Base-by-base conservation (phyloP, 1,140 invertebrate genomes). In the Lethocerus indicus region DNA sequence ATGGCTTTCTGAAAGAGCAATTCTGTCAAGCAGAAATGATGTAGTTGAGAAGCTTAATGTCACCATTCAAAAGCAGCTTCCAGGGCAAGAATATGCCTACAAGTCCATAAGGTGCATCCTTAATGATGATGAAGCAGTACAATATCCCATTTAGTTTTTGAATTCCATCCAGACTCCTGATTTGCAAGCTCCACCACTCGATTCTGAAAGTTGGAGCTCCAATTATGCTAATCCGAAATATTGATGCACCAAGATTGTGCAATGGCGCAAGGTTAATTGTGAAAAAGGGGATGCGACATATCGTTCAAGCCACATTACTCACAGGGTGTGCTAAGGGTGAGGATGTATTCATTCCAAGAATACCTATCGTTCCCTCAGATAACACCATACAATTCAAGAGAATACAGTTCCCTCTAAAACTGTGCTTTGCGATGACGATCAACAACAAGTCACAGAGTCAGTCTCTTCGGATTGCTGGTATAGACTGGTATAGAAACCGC, bases 371-470 rank as follows among this genome's bases (percentile, higher is more conserved):
- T 14, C 47, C 42, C 1, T 37, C 39, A 4, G 29, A 55, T 36
- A 50, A 41, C 20, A 35, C 25, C 13, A 53, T 50, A 24, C 41
- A 53, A 24, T 53, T 55, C 26, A 49, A 53, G 35, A 41, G 25
- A 48, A 12, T 57, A n/a, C 67, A 71, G 50, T 69, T 71, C 57
- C 62, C 66, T 18, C 25, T 71, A 1, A 47, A 58, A 41, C 52
- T 62, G 1, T 47, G 55, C 18, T 70, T 64, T 56, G 62, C 63
- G 7, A 54, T 73, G 60, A 69, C 70, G 0, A 69, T 75, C 3
- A n/a, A n/a, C n/a, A 74, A 74, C 57, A 74, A 74, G 60, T 54
- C 67, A 5, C 72, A 76, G 60, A 69, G 72, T 13, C 69, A 73
- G 58, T 59, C 35, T 18, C 47, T 51, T n/a, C n/a, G n/a, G n/a